phyloP scores from a whole-genome alignment of 1,140 invertebrate genomes.

The Eulimnadia texana region DNA sequence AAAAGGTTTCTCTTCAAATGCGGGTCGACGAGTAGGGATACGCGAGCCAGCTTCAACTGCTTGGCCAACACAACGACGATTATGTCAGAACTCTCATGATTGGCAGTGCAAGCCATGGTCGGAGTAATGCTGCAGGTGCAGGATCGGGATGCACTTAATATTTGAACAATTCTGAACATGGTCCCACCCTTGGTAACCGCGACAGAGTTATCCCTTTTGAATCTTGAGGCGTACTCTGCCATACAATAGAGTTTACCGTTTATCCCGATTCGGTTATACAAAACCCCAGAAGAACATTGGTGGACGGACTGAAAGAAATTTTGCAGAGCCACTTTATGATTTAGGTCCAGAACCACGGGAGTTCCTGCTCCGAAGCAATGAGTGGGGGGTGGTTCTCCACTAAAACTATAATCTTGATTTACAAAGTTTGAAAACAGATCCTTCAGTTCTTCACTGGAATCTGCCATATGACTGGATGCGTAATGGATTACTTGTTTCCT shows the following conservation, averaged over 20 bases:
- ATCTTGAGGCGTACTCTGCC: neutral
- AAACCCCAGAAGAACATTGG: neutral
- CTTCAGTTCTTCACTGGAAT: neutral
- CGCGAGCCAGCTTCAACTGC: no score
- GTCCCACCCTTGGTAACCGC: neutral
- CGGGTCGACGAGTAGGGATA: neutral
- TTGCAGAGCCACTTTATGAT: neutral
- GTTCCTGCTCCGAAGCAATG: neutral
- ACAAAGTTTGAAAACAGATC: slow-evolving; percentile 3
- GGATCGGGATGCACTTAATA: no score
- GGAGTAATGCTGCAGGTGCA: no score
- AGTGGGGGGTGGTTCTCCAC: neutral
- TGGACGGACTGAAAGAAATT: neutral
- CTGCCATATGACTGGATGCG: neutral
- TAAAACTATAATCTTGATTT: neutral
- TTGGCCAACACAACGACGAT: neutral
- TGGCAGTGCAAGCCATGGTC: no score
- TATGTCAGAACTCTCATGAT: no score
- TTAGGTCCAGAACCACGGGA: neutral
- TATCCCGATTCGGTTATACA: neutral
- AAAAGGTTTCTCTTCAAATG: neutral
- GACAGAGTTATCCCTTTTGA: slow-evolving; percentile 2
- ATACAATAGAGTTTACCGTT: slow-evolving; percentile 9
- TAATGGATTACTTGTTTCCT: neutral
- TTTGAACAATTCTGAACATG: neutral